Conservation (phyloP, 2,797 vertebrate species). For the Apodemus agrarius region DNA sequence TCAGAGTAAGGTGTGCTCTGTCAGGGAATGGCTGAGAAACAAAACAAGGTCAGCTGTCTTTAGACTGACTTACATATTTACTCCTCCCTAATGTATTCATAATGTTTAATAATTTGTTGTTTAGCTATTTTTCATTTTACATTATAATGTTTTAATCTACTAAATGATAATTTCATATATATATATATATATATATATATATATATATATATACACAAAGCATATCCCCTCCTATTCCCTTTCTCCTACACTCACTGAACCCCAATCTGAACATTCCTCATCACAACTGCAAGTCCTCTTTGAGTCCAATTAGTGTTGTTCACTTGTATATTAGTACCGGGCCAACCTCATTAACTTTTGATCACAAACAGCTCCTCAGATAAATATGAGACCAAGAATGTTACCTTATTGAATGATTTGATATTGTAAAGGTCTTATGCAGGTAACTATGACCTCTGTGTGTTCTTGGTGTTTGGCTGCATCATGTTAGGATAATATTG, state of each 20-base stretch:
- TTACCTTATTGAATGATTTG: too few relatives aligned
- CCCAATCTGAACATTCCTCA: neutral
- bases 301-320: neutral
- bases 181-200: too few relatives aligned
- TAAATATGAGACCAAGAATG: neutral
- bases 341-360: neutral
- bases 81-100: neutral
- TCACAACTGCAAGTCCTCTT: neutral
- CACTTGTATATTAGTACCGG: neutral
- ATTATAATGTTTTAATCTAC: neutral
- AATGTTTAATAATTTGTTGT: neutral
- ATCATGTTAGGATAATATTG: neutral
- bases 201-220: too few relatives aligned
- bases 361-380: neutral
- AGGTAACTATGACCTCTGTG: too few relatives aligned
- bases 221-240: neutral
- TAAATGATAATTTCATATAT: neutral
- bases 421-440: neutral
- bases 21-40: neutral
- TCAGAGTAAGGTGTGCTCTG: neutral
- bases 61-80: neutral
- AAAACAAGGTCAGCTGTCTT: rapidly evolving
- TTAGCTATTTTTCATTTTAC: neutral
- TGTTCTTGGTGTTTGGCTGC: neutral
- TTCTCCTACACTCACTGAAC: neutral